Evolutionary conservation across 2,797 vertebrate species (phyloP).

Genomic region (Phaenicophaeus curvirostris): DNA sequence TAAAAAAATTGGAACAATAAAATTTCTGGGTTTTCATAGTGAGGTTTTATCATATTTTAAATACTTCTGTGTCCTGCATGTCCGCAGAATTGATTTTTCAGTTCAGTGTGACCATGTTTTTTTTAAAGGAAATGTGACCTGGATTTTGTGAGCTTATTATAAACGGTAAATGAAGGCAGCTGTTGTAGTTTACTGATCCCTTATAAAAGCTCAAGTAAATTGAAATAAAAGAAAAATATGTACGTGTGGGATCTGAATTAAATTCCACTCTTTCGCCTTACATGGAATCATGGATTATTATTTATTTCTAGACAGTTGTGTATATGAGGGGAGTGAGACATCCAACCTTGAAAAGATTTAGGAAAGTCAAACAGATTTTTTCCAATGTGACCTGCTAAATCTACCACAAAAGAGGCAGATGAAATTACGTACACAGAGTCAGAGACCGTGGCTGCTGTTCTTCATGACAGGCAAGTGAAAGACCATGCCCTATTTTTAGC

Average conservation of each 20-base stretch:
- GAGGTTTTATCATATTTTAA: not conserved
- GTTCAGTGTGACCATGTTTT: constrained; percentile 19
- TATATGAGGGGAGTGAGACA: constrained; percentile 13
- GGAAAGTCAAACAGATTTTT: constrained; percentile 30
- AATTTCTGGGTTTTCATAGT: not conserved
- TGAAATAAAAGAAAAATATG: constrained; percentile 42
- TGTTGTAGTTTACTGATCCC: constrained; percentile 70
- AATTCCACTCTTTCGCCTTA: constrained; percentile 35
- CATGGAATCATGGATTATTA: not conserved
- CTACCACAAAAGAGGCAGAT: constrained; percentile 61
- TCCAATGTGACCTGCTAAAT: constrained; percentile 48
- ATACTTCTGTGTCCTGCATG: not conserved
- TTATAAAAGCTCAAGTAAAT: constrained; percentile 56
- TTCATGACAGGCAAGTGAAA: constrained; percentile 51
- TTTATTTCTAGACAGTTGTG: constrained; percentile 1
- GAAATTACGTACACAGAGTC: constrained; percentile 29
- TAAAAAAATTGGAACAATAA: constrained; percentile 1
- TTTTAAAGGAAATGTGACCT: constrained; percentile 73
- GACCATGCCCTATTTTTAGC: constrained; percentile 58
- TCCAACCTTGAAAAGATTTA: constrained; percentile 30
- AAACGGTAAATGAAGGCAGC: constrained; percentile 46
- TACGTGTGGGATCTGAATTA: constrained; percentile 3
- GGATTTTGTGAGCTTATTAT: constrained; percentile 70
- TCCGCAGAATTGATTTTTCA: constrained; percentile 31
- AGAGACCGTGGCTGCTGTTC: constrained; percentile 44